Evolutionary conservation across 1,140 invertebrate genomes (phyloP), one percentile per base, ranked within the genome.

Genomic region (Drosophila carrolli): DNA sequence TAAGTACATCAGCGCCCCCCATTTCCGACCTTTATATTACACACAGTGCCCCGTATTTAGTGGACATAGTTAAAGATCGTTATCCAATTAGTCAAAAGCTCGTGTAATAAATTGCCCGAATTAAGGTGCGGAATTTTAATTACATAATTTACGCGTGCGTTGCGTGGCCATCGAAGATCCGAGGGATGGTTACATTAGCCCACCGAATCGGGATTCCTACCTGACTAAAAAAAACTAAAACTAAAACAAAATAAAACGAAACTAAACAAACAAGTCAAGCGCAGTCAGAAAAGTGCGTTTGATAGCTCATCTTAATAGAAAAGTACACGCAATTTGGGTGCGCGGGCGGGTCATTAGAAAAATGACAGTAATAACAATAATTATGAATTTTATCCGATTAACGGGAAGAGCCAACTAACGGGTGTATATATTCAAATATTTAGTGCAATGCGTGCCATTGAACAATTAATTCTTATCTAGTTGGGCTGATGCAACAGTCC

Each of bases 371-470:
- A 91, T 91, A 91, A 91, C 89, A 78, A 91, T 91, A 91, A 91
- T 91, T 91, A 91, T 91, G 89, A 91, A 91, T 91, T 91, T 91
- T 91, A 91, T 91, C 89, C 89, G 89, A 91, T 91, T 91, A 91
- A 85, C 76, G 77, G 43, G 48, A 65, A 82, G 82, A 77, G 73
- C 71, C 66, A 35, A 32, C 48, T 16, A 51, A 35, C 27, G 29
- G 67, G 4, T 35, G 13, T 32, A 50, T 37, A 63, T 78, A 89
- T 88, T 88, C 79, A 89, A 88, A 90, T 90, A 90, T 89, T 75
- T 76, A 88, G 84, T 90, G 86, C 82, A 91, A 91, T 91, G 88
- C 88, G 88, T 91, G 88, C 62, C 84, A 81, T 80, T 84, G 71
- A 82, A 91, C 84, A 91, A 91, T 91, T 91, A 91, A 91, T 91